A percentile compares a stretch with the other conserved stretches of the same genome.
These are phyloP conservation scores for Leucoma salicis DNA, from an alignment of 2,888 invertebrate genomes.

Conservation along the genomic window DNA sequence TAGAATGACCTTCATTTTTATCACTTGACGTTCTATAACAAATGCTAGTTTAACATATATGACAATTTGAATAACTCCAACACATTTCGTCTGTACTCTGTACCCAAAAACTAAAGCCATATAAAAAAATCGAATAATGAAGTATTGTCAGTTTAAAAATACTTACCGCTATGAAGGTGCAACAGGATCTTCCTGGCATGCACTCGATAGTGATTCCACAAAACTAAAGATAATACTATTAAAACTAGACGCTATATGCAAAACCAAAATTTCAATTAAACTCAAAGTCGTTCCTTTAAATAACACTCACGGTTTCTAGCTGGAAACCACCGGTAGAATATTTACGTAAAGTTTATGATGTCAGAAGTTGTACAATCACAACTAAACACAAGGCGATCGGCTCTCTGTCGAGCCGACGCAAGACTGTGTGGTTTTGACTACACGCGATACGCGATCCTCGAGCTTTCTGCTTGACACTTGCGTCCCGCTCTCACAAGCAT, in stretches of 20 bases:
- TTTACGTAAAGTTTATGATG: constrained; percentile 74
- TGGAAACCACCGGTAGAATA: constrained; percentile 43
- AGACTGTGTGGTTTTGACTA: constrained; percentile 53
- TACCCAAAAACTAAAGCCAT: not conserved
- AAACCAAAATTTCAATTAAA: constrained; percentile 30
- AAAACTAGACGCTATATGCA: constrained; percentile 40
- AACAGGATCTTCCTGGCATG: constrained; percentile 69
- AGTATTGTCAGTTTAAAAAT: constrained; percentile 41
- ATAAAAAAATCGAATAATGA: not conserved
- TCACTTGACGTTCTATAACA: no score
- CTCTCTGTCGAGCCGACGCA: constrained; percentile 61
- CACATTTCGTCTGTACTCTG: no score
- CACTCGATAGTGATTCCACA: constrained; percentile 68
- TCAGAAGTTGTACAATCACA: constrained; percentile 40
- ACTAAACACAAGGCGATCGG: constrained; percentile 50
- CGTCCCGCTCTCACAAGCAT: constrained; percentile 68
- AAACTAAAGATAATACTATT: constrained; percentile 56
- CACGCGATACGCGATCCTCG: constrained; percentile 44
- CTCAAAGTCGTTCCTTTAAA: constrained; percentile 26
- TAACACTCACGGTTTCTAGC: constrained; percentile 33
- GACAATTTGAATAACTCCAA: no score
- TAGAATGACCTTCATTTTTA: no score
- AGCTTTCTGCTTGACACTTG: constrained; percentile 56
- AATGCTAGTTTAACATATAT: no score
- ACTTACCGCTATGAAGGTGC: constrained; percentile 74